A percentile compares a stretch with the other conserved stretches of the same genome.
These are phyloP conservation scores for Miichthys miiuy DNA, from an alignment of 2,797 vertebrate genomes.

Conservation along the genomic window DNA sequence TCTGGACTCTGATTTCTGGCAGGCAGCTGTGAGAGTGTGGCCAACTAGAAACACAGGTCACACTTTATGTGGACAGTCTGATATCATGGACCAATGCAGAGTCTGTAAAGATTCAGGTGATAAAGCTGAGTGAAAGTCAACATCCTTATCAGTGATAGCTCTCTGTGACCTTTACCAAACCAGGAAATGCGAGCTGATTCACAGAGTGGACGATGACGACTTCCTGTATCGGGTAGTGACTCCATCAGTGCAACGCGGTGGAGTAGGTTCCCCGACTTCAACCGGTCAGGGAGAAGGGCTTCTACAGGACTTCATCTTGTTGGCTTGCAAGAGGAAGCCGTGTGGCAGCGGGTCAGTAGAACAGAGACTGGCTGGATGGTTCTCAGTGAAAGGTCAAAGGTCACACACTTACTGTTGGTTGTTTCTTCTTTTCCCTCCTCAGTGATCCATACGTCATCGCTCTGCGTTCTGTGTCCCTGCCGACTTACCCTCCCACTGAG, in stretches of 20 bases:
- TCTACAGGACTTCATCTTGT: constrained; percentile 91
- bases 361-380: not conserved
- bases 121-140: not conserved
- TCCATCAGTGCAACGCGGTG: constrained; percentile 72
- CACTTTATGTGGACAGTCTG: not conserved
- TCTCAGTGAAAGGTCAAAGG: not conserved
- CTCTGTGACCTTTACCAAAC: not conserved
- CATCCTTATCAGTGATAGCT: not conserved
- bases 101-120: not conserved
- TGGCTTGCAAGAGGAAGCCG: constrained; percentile 91
- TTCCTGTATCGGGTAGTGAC: constrained; percentile 91
- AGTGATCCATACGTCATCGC: constrained; percentile 94
- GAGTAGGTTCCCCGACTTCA: constrained; percentile 81
- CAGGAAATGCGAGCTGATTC: constrained; percentile 89
- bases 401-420: not conserved
- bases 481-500: constrained; percentile 80
- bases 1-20: constrained; percentile 13
- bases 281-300: constrained; percentile 73
- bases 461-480: constrained; percentile 91
- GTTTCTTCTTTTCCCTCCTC: not conserved
- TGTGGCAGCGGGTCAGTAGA: constrained; percentile 87
- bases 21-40: not conserved
- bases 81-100: not conserved
- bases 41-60: constrained; percentile 8
- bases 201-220: constrained; percentile 90